phyloP scores from a whole-genome alignment of 1,140 invertebrate species.

The Neodiprion virginianus region DNA sequence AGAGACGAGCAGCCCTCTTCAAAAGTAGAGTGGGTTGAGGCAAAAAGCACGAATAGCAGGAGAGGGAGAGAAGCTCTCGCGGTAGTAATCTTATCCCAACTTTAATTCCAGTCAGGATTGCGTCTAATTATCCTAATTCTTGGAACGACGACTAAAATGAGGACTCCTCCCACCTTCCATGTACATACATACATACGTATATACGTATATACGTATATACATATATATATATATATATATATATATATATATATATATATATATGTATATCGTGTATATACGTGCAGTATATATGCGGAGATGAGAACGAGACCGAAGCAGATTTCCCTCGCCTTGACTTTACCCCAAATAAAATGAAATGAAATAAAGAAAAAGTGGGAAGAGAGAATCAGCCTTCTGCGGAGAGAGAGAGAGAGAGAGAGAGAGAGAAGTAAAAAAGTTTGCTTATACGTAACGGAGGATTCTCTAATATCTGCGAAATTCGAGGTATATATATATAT shows the following conservation, averaged over 20 bases:
- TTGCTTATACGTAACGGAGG: no score
- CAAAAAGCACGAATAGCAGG: background rate
- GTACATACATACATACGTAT: no score
- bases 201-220: no score
- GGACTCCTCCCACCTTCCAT: background rate
- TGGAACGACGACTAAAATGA: background rate
- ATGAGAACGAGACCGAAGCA: conserved; percentile 1
- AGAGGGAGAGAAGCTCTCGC: background rate
- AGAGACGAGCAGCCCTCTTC: background rate
- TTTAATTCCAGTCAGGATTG: conserved; percentile 38
- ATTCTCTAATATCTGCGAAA: no score
- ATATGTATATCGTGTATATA: no score
- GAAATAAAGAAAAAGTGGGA: background rate
- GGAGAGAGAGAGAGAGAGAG: background rate
- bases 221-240: no score
- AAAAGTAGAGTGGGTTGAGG: conserved; percentile 14
- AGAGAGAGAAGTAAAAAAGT: background rate
- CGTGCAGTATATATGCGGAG: background rate
- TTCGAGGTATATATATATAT: no score
- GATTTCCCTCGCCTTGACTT: background rate
- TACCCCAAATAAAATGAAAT: no score
- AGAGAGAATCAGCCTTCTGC: background rate
- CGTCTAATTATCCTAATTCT: conserved; percentile 44
- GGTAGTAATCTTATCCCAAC: conserved; percentile 41
- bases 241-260: no score